These are phyloP conservation scores for Pharmacophagus antenor DNA, from an alignment of 2,888 invertebrate genomes.

Conservation along the genomic window DNA sequence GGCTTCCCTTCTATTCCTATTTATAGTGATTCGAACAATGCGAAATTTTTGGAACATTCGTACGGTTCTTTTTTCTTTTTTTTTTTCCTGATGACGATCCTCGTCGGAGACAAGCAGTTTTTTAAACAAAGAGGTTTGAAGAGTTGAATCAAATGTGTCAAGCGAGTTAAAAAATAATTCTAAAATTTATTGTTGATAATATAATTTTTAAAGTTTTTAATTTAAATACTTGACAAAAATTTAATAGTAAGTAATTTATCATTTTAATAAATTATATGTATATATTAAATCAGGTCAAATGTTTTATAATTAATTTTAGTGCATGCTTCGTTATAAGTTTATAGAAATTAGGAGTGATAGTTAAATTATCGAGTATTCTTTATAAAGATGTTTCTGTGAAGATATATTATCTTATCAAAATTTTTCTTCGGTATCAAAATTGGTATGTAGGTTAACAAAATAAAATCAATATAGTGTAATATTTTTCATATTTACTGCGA, in stretches of 20 bases:
- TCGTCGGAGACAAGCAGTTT: slow-evolving; percentile 8
- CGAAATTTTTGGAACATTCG: slow-evolving; percentile 17
- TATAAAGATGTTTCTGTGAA: too few relatives aligned
- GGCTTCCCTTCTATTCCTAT: slow-evolving; percentile 6
- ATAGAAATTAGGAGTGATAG: too few relatives aligned
- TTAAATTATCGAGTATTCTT: too few relatives aligned
- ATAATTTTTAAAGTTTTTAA: too few relatives aligned
- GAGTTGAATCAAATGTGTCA: slow-evolving; percentile 4
- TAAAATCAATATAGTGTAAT: neutral
- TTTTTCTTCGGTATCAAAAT: neutral
- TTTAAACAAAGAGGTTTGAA: slow-evolving; percentile 7
- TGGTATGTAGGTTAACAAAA: neutral
- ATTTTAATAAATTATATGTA: too few relatives aligned
- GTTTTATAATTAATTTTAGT: too few relatives aligned
- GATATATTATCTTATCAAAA: too few relatives aligned
- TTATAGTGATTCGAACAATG: slow-evolving; percentile 7
- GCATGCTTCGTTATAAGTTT: too few relatives aligned
- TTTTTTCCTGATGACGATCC: slow-evolving; percentile 2
- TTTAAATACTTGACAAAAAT: too few relatives aligned
- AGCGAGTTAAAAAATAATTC: neutral
- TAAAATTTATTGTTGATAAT: too few relatives aligned
- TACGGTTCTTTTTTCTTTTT: neutral
- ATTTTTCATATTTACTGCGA: neutral
- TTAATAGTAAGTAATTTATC: too few relatives aligned
- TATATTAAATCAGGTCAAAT: too few relatives aligned